Conservation (phyloP, 2,113 vertebrate genomes). For the Prionailurus bengalensis region DNA sequence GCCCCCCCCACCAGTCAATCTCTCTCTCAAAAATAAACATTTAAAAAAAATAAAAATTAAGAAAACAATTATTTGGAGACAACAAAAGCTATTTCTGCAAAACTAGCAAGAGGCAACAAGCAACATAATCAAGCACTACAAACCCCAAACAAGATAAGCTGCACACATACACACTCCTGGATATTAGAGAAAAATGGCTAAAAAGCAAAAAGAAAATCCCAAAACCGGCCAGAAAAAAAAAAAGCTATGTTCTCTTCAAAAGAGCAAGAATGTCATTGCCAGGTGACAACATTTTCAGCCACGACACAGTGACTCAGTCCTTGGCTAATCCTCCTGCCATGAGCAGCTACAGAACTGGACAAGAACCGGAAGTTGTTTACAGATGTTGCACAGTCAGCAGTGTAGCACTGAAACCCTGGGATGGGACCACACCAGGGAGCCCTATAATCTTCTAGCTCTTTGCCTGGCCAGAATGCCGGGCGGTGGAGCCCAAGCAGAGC, state of each 20-base stretch:
- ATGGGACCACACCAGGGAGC: too few relatives aligned
- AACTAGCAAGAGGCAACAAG: background rate
- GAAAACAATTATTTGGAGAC: fast-evolving
- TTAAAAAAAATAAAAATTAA: too few relatives aligned
- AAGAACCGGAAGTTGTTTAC: too few relatives aligned
- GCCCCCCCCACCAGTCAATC: too few relatives aligned
- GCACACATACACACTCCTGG: background rate
- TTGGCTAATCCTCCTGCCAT: background rate
- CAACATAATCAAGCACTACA: background rate
- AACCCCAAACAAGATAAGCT: background rate
- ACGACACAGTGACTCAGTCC: background rate
- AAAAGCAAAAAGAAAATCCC: background rate
- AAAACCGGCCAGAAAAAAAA: background rate
- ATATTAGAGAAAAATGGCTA: background rate
- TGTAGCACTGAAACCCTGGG: fast-evolving
- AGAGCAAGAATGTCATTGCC: too few relatives aligned
- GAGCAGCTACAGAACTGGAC: background rate
- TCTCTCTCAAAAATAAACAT: too few relatives aligned
- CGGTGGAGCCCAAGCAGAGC: background rate
- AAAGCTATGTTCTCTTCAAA: background rate
- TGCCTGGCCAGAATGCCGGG: background rate
- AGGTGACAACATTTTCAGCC: background rate
- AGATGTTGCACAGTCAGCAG: background rate
- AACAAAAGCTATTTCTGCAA: background rate
- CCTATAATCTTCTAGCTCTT: background rate